phyloP scores from a whole-genome alignment of 2,113 vertebrate species.

The Chloroceryle aenea region DNA sequence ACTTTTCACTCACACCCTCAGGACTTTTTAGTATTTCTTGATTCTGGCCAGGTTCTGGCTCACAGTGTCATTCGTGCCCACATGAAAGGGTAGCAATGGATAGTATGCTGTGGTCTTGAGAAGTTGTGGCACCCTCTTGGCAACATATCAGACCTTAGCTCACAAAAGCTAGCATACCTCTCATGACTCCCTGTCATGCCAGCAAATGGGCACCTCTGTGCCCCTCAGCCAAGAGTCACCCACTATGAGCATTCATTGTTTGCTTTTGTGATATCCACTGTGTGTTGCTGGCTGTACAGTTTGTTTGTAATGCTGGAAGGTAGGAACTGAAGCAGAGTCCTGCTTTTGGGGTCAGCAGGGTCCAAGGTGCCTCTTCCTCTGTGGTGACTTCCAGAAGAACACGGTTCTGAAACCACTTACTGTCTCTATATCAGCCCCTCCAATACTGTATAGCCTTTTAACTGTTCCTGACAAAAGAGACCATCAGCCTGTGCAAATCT shows the following conservation, averaged over 20 bases:
- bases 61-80: background rate
- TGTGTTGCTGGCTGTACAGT: background rate
- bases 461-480: background rate
- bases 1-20: background rate
- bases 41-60: background rate
- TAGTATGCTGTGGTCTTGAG: too few species aligned
- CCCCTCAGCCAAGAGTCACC: background rate
- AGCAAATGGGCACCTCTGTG: background rate
- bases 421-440: background rate
- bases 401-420: background rate
- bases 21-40: background rate
- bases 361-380: background rate
- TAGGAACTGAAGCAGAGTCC: too few species aligned
- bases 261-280: background rate
- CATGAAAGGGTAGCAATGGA: background rate
- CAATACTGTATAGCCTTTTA: background rate
- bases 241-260: background rate
- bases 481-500: background rate
- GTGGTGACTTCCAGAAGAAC: too few species aligned
- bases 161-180: background rate
- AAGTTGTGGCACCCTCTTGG: background rate
- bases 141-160: background rate
- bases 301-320: background rate
- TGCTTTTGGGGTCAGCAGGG: too few species aligned
- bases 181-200: background rate